phyloP scores from a whole-genome alignment of 2,888 invertebrate species.

The Platerodrilus igneus region DNA sequence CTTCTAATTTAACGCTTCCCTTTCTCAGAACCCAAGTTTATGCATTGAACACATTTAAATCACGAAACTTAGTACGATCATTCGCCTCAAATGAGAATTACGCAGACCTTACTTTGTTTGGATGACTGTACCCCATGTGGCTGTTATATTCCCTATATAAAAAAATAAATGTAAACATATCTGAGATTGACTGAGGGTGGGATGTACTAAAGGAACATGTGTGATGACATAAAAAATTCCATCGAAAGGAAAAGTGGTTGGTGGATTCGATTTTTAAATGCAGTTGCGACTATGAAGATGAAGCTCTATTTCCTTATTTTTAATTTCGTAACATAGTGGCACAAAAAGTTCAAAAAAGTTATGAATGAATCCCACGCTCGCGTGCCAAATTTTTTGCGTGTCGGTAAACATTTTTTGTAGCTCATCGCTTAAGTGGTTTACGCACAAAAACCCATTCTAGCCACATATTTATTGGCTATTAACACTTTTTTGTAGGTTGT shows the following conservation, averaged over 20 bases:
- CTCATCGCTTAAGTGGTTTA: conserved; percentile 23
- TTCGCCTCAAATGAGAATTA: too few species aligned
- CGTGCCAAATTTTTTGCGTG: conserved; percentile 24
- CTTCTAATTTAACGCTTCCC: neutral
- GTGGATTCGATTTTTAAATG: conserved; percentile 12
- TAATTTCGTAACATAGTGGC: too few species aligned
- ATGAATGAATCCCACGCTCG: conserved; percentile 22
- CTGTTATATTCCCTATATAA: conserved; percentile 22
- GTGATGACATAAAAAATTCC: conserved; percentile 14
- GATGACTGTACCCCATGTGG: conserved; percentile 25
- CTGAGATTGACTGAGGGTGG: conserved; percentile 28
- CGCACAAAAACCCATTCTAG: conserved; percentile 25
- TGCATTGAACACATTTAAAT: neutral
- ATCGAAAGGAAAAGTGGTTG: conserved; percentile 24
- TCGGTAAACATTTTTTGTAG: conserved; percentile 24
- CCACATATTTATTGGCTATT: conserved; percentile 26
- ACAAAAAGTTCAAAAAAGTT: conserved; percentile 13
- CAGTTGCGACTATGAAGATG: too few species aligned
- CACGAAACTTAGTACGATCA: too few species aligned
- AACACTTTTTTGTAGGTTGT: conserved; percentile 24
- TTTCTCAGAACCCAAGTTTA: neutral
- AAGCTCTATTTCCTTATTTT: too few species aligned
- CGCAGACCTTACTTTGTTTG: conserved; percentile 7
- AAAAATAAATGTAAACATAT: conserved; percentile 28
- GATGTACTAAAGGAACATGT: conserved; percentile 19